Conservation (phyloP, 2,797 vertebrate species). For the Phoeniculus purpureus region DNA sequence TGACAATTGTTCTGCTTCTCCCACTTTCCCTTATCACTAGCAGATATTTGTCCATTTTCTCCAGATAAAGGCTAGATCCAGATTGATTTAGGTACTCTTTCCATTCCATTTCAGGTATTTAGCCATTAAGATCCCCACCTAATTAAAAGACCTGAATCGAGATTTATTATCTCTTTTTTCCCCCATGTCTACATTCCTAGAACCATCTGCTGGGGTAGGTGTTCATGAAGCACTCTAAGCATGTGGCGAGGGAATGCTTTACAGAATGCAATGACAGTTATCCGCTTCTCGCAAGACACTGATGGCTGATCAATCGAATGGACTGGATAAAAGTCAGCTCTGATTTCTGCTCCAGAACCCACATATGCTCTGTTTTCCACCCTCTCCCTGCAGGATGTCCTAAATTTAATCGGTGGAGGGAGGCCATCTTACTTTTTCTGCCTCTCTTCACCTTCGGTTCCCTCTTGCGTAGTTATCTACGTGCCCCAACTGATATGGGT, state of each 20-base stretch:
- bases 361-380: not conserved
- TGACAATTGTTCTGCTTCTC: not conserved
- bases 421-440: not conserved
- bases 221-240: not conserved
- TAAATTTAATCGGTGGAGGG: not conserved
- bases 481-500: accelerated
- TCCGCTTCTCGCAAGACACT: not conserved
- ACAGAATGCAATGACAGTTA: not conserved
- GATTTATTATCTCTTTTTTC: accelerated
- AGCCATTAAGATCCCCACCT: not conserved
- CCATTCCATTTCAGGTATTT: not conserved
- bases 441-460: not conserved
- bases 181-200: not conserved
- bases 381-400: not conserved
- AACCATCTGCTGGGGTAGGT: not conserved
- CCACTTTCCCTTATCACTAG: not conserved
- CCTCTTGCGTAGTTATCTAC: not conserved
- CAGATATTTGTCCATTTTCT: not conserved
- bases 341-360: not conserved
- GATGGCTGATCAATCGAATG: not conserved
- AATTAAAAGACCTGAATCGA: not conserved
- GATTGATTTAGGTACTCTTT: not conserved
- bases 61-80: not conserved
- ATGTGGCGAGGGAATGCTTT: not conserved
- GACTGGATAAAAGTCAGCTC: not conserved